Evolutionary conservation across 2,113 vertebrate species (phyloP).

Genomic region (Campylomormyrus numenius): DNA sequence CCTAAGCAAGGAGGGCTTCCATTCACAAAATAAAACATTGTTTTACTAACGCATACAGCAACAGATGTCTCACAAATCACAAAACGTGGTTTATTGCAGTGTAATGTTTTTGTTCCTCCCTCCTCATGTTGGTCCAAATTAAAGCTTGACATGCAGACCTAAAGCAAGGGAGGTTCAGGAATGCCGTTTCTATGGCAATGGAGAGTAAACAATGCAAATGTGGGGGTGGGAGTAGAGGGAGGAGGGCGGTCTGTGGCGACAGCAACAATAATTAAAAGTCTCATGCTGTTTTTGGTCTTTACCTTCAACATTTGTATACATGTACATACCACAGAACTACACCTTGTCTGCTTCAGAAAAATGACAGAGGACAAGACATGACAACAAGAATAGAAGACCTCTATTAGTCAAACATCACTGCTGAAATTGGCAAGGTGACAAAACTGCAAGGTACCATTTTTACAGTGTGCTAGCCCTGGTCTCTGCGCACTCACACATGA

Average conservation of each 20-base stretch:
- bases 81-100: background rate
- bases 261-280: constrained; percentile 17
- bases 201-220: constrained; percentile 39
- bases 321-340: constrained; percentile 43
- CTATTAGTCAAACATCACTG: constrained; percentile 16
- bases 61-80: background rate
- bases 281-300: constrained; percentile 40
- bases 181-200: constrained; percentile 53
- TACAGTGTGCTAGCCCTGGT: background rate
- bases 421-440: background rate
- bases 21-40: background rate
- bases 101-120: background rate
- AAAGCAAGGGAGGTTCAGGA: constrained; percentile 39
- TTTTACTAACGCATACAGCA: background rate
- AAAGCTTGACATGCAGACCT: constrained; percentile 34
- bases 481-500: background rate
- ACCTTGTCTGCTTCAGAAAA: constrained; percentile 41
- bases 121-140: constrained; percentile 11
- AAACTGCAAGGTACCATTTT: background rate
- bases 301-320: constrained; percentile 51
- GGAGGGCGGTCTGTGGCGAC: constrained; percentile 19
- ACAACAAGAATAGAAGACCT: constrained; percentile 32
- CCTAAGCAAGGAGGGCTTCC: constrained; percentile 18
- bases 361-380: constrained; percentile 33
- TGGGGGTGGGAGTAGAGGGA: constrained; percentile 29